Evolutionary conservation across 2,113 vertebrate species (phyloP).

Genomic region (Oryzias javanicus): DNA sequence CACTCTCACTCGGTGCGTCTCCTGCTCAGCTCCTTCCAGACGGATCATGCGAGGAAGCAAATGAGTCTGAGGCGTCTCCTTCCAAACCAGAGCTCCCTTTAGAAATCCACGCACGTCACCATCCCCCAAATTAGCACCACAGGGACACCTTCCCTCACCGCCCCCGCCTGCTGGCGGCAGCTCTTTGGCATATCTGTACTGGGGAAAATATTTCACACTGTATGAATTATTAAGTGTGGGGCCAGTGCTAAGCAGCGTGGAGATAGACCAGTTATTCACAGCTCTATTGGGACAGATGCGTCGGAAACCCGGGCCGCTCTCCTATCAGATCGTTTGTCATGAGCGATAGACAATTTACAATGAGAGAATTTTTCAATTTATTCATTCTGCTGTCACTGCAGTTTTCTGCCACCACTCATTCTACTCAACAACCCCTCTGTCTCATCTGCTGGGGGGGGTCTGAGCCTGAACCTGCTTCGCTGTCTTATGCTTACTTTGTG

Average conservation of each 20-base stretch:
- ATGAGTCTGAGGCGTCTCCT: constrained; percentile 51
- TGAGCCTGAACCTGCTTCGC: constrained; percentile 41
- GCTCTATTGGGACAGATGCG: constrained; percentile 75
- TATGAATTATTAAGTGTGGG: constrained; percentile 80
- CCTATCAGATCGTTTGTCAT: constrained; percentile 82
- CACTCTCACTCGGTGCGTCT: constrained; percentile 29
- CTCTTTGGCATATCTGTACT: constrained; percentile 76
- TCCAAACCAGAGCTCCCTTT: constrained; percentile 59
- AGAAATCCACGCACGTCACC: constrained; percentile 74
- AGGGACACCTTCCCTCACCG: constrained; percentile 69
- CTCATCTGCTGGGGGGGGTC: constrained; percentile 50
- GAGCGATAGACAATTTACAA: constrained; percentile 80
- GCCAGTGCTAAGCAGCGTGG: constrained; percentile 75
- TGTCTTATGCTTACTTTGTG: constrained; percentile 44
- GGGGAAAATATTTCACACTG: constrained; percentile 78
- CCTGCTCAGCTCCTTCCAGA: constrained; percentile 34
- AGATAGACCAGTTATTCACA: constrained; percentile 80
- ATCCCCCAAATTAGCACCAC: constrained; percentile 78
- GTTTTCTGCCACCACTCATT: constrained; percentile 70
- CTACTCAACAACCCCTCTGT: constrained; percentile 40
- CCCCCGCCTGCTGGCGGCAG: constrained; percentile 68
- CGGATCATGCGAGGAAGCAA: constrained; percentile 50
- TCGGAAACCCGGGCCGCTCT: constrained; percentile 63
- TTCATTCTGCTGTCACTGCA: constrained; percentile 81
- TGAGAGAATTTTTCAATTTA: constrained; percentile 80